Evolutionary conservation across 2,113 vertebrate genomes (phyloP), one percentile per base, ranked within the genome.

Genomic region (Labrus mixtus): DNA sequence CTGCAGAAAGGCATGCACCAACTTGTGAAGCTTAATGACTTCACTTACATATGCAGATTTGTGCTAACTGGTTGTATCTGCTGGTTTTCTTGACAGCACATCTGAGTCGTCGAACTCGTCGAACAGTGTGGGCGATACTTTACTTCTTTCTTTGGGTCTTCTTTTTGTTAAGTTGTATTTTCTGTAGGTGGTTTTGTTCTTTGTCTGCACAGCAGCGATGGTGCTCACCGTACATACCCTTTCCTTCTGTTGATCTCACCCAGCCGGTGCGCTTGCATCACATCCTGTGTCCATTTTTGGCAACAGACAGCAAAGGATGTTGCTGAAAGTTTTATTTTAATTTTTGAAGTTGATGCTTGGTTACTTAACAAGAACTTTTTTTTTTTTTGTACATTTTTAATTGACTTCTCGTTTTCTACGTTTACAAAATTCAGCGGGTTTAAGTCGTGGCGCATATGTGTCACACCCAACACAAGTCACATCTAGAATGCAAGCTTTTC

Each of bases 151-250:
- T 62, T 62, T 46, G 16, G 45, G 54, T 60, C 72, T 61, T 33
- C 23, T 48, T 43, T 64, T 71, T 62, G 23, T 61, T 56, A 12
- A 54, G 46, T 41, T 67, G 48, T 20, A 55, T 29, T 41, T 51
- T 71, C 68, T 23, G 82, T 80, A 71, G 78, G 72, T 75, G 79
- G 74, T 66, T 73, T 36, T 73, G 13, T 59, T 76, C 59, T 70
- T 74, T 68, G 73, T 77, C 73, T 48, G 1, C 33, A 60, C 60
- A 51, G 57, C 56, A 37, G 16, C 19, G 20, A 16, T 8, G 36
- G 15, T 23, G 63, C 23, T 66, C 9, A 11, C 63, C 22, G 19
- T 37, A 80, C 22, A 10, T 8, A 41, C 20, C 48, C 54, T 51
- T 59, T 64, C 29, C 37, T 69, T 70, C 61, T 73, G 37, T 65